Evolutionary conservation across 2,797 vertebrate genomes (phyloP), one percentile per base, ranked within the genome.

Genomic region (Crossoptilon crossoptilon): DNA sequence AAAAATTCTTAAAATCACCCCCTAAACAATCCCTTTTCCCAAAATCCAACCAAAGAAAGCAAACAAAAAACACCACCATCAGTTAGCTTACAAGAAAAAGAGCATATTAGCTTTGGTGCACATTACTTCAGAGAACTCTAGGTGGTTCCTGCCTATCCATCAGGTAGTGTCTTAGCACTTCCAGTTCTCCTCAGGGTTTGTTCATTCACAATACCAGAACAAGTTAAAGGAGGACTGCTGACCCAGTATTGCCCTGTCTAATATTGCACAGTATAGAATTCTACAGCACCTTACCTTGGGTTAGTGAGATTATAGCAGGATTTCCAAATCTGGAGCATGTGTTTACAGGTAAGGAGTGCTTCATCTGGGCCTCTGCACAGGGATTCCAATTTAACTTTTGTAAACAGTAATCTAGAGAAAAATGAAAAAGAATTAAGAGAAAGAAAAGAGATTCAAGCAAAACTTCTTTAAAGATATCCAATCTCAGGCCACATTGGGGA

Each of bases 321-420:
- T 95, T 99, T 99, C 99, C 99, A 99, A 96, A 99, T 99, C 91
- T 99, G 99, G 87, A 99, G 97, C 99, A 99, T 99, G 96, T 99
- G 99, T 97, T 99, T 99, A 92, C 99, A 99, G 43, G 99, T 99
- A 84, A 99, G 98, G 55, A 99, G 98, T 8, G 99, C 99, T 91
- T 99, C 99, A 75, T 99, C 99, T 0, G 99, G 99, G 46, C 99
- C 99, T 93, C 98, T 97, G 91, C 99, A 99, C 83, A 99, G 97
- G 0, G 98, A 98, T 96, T 99, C 99, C 98, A 99, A 49, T 96
- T 99, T 99, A 84, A 99, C 99, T 97, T 99, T 99, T 76, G 99
- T 99, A 85, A 99, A 99, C 77, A 99, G 96, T 56, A 99, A 97
- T 97, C 98, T 99, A 84, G 9, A 7, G 44, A 78, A 80, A 83